Base-by-base conservation (phyloP, 2,888 invertebrate genomes). In the Hipparchia sbordonii region DNA sequence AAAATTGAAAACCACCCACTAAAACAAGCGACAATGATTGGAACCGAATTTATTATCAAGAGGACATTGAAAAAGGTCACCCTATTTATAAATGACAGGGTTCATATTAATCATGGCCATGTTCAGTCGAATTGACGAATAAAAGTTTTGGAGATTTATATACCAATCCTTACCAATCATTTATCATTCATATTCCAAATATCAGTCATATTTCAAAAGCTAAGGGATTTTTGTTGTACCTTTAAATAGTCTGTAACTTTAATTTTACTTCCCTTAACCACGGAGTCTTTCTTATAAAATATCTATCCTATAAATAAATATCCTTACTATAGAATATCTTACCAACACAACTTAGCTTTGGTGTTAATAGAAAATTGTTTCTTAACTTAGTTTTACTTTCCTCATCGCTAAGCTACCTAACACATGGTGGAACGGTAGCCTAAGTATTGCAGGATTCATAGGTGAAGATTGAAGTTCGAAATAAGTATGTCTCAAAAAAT, bases 11-110 rank as follows among this genome's bases (percentile, higher is more conserved):
- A 8, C 60, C 10, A 33, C 59, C 59, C 13, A 33, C 59, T 23
- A 9, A 23, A 59, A 33, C 39, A 60, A 39, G 39, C 60, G 39
- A 39, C 12, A 60, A 4, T 48, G 8, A 56, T 12, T 45, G 39
- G 39, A 60, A 39, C 39, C 39, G 60, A 60, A 60, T 60, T 60
- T 60, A 39, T 39, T 60, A 45, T 60, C 12, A 60, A 60, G 60
- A 39, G 60, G 12, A 39, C 33, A 12, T 4, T 10, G 12, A 60
- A 33, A 60, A 10, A 45, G 60, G 60, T 60, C 39, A 39, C 12
- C 12, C 39, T 12, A 60, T 60, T 60, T 39, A 60, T 60, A 60
- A 60, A 60, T 60, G 60, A 60, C 60, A 60, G 39, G 39, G 39
- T 60, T 60, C 60, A 39, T 12, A 39, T 60, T 39, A 60, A 60